Percentiles rank a stretch among this genome's conserved stretches.
phyloP scores from a whole-genome alignment of 2,888 invertebrate genomes.

The Drosophila longiperda region DNA sequence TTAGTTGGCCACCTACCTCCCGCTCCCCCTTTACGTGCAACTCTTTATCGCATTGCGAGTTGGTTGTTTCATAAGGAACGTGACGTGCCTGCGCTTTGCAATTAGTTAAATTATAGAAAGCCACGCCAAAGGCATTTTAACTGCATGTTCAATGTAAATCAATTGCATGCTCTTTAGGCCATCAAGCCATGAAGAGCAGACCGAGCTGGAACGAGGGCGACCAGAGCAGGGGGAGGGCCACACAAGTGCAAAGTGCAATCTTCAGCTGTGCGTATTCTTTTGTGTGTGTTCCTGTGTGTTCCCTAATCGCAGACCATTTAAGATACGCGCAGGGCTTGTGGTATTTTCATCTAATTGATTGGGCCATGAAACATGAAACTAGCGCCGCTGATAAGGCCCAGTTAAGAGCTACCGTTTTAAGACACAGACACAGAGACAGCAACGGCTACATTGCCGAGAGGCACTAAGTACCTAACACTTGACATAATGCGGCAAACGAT shows the following conservation, averaged over 20 bases:
- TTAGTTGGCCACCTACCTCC: slow-evolving; percentile 12
- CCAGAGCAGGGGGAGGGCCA: slow-evolving; percentile 13
- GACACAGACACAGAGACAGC: slow-evolving; percentile 1
- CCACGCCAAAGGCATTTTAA: slow-evolving; percentile 60
- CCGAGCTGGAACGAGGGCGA: not conserved
- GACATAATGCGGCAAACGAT: slow-evolving; percentile 74
- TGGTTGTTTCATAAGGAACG: slow-evolving; percentile 52
- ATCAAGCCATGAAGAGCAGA: slow-evolving; percentile 36
- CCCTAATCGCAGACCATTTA: slow-evolving; percentile 63
- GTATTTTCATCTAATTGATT: slow-evolving; percentile 68
- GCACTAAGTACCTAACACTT: slow-evolving; percentile 83
- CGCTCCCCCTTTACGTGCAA: not conserved
- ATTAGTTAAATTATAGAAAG: slow-evolving; percentile 76
- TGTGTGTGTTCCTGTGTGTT: slow-evolving; percentile 59
- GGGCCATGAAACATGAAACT: slow-evolving; percentile 67
- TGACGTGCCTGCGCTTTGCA: slow-evolving; percentile 76
- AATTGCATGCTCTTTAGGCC: slow-evolving; percentile 39
- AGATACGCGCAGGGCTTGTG: slow-evolving; percentile 45
- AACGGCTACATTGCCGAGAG: slow-evolving; percentile 42
- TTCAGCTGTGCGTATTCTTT: not conserved
- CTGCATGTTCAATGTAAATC: slow-evolving; percentile 72
- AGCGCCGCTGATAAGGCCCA: slow-evolving; percentile 60
- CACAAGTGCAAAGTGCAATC: slow-evolving; percentile 28
- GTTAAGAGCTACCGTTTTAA: slow-evolving; percentile 54
- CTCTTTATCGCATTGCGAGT: slow-evolving; percentile 1